Percentiles rank a stretch among this genome's conserved stretches.
These are phyloP conservation scores for Montifringilla adamsi DNA, from an alignment of 2,113 vertebrate genomes.

Conservation along the genomic window DNA sequence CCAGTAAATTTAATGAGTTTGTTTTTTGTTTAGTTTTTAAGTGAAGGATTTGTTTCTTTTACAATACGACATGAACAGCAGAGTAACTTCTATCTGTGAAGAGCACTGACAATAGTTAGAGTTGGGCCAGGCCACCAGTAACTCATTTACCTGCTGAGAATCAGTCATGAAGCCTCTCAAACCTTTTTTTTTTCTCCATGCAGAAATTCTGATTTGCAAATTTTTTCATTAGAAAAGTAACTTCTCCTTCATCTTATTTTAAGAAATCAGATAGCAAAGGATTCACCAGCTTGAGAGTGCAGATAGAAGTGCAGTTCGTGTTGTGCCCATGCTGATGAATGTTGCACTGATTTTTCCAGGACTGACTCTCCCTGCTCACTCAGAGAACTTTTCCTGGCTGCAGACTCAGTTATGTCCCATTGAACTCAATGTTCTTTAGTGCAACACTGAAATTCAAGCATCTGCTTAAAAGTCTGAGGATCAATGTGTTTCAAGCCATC, in stretches of 20 bases:
- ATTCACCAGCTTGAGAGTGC: neutral
- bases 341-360: neutral
- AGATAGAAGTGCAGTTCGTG: neutral
- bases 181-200: neutral
- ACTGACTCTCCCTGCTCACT: neutral
- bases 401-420: fast-evolving
- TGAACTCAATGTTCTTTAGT: neutral
- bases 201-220: neutral
- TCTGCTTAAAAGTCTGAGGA: neutral
- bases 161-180: neutral
- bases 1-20: neutral
- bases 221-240: neutral
- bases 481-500: neutral
- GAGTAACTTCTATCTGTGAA: neutral
- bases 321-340: neutral
- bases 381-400: neutral
- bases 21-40: neutral
- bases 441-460: neutral
- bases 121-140: neutral
- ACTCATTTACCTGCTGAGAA: neutral
- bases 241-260: neutral
- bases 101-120: neutral
- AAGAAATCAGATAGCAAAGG: neutral
- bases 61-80: neutral
- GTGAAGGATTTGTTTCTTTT: neutral